Evolutionary conservation across 2,797 vertebrate species (phyloP), one percentile per base, ranked within the genome.

Genomic region (Tapirus indicus): DNA sequence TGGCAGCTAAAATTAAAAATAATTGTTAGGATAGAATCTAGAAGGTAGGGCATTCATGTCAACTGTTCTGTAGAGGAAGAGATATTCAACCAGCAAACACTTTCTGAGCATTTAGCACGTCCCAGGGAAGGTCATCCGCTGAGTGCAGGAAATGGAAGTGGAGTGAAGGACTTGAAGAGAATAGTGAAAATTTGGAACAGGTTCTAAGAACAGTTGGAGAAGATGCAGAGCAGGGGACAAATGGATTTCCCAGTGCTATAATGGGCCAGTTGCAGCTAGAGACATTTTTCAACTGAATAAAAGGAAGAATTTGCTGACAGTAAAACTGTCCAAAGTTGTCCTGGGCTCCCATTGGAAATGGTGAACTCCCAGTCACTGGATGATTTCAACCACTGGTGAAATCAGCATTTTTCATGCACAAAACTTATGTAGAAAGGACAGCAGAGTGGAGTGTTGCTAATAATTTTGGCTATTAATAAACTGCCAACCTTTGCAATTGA

Each of bases 241-340:
- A 87, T 6, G 49, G n/a, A 77, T 56, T 47, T 84, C 79, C 79
- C 12, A 3, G 75, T 1, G 60, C 68, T n/a, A 5, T n/a, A 17
- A 87, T 5, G 1, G n/a, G 72, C 18, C 72, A 78, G 83, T 66
- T 87, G 71, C 6, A 14, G 25, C n/a, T 69, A 77, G 75, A 91
- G 80, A 90, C 38, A 74, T 14, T 92, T 91, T 56, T 74, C 93
- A 69, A 25, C 75, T 21, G 75, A 94, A 94, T 74, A 75, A 95
- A 94, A 88, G 35, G 75, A 97, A 82, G 93, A 97, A 96, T 92
- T 90, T 84, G 93, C 96, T 91, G 92, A 95, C 72, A 56, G 62
- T 52, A 38, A 64, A 96, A 88, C 94, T 82, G 52, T 47, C 60
- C 38, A 32, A 60, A 68, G 20, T 58, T 6, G 66, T 66, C 93